Evolutionary conservation across 2,113 vertebrate species (phyloP), one percentile per base, ranked within the genome.

Genomic region (Dinomys branickii): DNA sequence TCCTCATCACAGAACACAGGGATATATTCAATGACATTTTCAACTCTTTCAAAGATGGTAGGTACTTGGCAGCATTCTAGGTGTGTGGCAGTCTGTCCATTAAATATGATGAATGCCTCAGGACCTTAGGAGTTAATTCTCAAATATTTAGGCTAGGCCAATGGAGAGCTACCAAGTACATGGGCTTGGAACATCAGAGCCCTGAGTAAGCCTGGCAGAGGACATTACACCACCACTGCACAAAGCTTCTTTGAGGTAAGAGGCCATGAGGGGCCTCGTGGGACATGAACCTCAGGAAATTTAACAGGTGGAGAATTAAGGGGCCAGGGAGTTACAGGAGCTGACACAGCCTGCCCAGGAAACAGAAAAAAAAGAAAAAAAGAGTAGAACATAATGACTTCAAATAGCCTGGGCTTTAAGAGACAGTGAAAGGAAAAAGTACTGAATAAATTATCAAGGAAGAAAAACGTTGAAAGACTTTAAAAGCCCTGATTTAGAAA

Each of bases 261-360:
- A 17, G n/a, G 61, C 59, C 56, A 33, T 0, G 4, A 44, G 44
- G 75, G 59, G 33, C 2, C 30, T 7, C 3, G 7, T 0, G 2
- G 1, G 77, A 5, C 4, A 12, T 0, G 11, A 2, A 4, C 38
- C 35, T 69, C 50, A 7, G 13, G 0, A 13, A 33, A 5, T 16
- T 11, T 8, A 17, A 71, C 1, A 3, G 38, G 19, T 19, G 4
- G 9, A 44, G 44, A 73, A 16, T 11, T 22, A 63, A 86, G 35
- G 67, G 58, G 41, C 75, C 8, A 4, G 22, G 11, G 38, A 14
- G 52, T 10, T 4, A 30, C 20, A 50, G 80, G 47, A 47, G 54
- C 33, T 0, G 12, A 41, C 8, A 14, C 1, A 0, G 38, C 54
- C 47, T n/a, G 12, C 71, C 9, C 1, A 35, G 88, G 22, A 3